Evolutionary conservation across 2,797 vertebrate genomes (phyloP).

Genomic region (Craterocephalus amniculus): DNA sequence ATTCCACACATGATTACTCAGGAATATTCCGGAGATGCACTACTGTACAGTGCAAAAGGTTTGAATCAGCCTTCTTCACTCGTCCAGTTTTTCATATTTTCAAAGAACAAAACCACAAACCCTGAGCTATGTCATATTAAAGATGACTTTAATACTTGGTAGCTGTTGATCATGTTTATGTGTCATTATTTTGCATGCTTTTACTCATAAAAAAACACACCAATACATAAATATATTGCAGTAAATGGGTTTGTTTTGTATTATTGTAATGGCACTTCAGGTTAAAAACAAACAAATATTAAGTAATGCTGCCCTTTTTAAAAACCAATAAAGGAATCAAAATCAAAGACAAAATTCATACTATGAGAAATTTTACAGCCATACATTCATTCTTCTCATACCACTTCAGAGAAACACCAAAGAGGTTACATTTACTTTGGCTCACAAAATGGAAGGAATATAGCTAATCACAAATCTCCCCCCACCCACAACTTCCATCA

Average conservation of each 20-base stretch:
- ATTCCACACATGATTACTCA: not conserved
- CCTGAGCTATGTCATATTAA: too few species aligned
- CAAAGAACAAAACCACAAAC: too few species aligned
- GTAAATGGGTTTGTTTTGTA: not conserved
- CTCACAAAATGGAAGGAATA: conserved; percentile 1
- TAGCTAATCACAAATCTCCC: not conserved
- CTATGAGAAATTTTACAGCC: conserved; percentile 5
- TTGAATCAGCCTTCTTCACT: not conserved
- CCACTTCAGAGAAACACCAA: conserved; percentile 5
- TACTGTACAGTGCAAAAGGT: not conserved
- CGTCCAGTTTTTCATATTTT: too few species aligned
- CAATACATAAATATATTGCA: not conserved
- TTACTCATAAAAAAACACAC: not conserved
- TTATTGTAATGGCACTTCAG: conserved; percentile 18
- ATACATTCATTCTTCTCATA: conserved; percentile 23
- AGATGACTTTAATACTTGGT: too few species aligned
- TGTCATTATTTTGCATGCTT: not conserved
- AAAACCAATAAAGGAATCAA: not conserved
- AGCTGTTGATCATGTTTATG: too few species aligned
- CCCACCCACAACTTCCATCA: not conserved
- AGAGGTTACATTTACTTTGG: not conserved
- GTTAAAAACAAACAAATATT: not conserved
- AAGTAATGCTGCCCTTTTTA: not conserved
- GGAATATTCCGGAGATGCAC: not conserved
- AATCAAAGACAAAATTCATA: not conserved